These are phyloP conservation scores for Diarsia brunnea DNA, from an alignment of 2,888 invertebrate species.

Conservation along the genomic window DNA sequence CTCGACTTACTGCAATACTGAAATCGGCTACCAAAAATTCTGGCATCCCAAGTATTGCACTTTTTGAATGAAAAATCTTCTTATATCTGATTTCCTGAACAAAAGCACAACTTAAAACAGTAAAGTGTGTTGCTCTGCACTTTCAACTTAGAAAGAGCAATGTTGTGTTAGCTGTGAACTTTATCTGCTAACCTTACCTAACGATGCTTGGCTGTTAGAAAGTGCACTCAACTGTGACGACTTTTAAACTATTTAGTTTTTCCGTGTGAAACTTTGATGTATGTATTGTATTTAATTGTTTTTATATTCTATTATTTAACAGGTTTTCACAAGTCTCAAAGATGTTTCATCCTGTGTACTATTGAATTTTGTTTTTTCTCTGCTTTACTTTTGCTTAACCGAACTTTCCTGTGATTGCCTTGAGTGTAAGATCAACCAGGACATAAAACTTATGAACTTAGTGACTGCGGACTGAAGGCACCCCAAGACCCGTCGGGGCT, in stretches of 20 bases:
- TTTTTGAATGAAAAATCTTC: not conserved
- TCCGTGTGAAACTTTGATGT: not conserved
- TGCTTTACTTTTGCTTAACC: too few species aligned
- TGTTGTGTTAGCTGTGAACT: slow-evolving; percentile 34
- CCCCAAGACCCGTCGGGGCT: too few species aligned
- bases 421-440: too few species aligned
- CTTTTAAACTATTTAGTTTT: not conserved
- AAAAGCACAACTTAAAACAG: not conserved
- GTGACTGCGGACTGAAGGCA: too few species aligned
- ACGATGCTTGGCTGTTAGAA: slow-evolving; percentile 8
- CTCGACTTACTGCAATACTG: not conserved
- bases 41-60: too few species aligned
- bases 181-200: slow-evolving; percentile 22
- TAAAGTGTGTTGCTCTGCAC: slow-evolving; percentile 13
- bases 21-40: too few species aligned
- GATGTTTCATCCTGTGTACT: too few species aligned
- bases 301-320: not conserved
- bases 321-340: not conserved
- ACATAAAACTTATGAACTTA: too few species aligned
- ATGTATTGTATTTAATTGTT: slow-evolving; percentile 4
- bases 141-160: slow-evolving; percentile 20
- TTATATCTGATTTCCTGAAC: slow-evolving; percentile 5
- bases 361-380: too few species aligned
- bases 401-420: too few species aligned
- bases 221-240: not conserved